phyloP scores from a whole-genome alignment of 2,113 vertebrate species.

The Xenus cinereus region DNA sequence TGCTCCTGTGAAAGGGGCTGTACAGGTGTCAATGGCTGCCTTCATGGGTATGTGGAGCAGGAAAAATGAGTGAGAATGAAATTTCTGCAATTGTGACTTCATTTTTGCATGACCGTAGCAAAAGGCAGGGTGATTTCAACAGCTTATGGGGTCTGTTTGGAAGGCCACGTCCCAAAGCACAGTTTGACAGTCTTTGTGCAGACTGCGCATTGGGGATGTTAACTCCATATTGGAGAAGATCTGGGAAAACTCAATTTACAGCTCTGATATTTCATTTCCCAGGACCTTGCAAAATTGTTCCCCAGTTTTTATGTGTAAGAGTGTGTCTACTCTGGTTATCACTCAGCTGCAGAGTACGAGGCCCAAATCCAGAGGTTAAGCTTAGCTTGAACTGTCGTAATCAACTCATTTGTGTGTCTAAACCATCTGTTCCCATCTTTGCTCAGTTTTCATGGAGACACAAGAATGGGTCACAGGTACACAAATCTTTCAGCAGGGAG shows the following conservation, averaged over 20 bases:
- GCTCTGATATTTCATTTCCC: background rate
- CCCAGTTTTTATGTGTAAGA: background rate
- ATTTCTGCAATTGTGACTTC: background rate
- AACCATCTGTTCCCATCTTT: background rate
- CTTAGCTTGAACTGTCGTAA: background rate
- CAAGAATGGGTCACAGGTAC: background rate
- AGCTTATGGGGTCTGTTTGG: background rate
- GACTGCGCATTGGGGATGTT: background rate
- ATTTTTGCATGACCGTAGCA: background rate
- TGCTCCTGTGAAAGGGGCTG: background rate
- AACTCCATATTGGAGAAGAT: background rate
- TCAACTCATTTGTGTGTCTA: background rate
- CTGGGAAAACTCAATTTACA: background rate
- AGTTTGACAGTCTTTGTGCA: background rate
- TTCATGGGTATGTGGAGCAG: background rate
- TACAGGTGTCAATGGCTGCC: background rate
- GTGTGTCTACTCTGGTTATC: background rate
- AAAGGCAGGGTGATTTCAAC: background rate
- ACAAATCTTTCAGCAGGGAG: background rate
- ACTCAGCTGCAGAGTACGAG: background rate
- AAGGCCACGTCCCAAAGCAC: background rate
- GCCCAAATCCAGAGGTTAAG: slow-evolving; percentile 5
- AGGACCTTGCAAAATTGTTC: background rate
- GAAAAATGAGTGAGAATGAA: background rate
- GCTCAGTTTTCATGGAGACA: background rate